Conservation (phyloP, 2,113 vertebrate species). For the Abramis brama region DNA sequence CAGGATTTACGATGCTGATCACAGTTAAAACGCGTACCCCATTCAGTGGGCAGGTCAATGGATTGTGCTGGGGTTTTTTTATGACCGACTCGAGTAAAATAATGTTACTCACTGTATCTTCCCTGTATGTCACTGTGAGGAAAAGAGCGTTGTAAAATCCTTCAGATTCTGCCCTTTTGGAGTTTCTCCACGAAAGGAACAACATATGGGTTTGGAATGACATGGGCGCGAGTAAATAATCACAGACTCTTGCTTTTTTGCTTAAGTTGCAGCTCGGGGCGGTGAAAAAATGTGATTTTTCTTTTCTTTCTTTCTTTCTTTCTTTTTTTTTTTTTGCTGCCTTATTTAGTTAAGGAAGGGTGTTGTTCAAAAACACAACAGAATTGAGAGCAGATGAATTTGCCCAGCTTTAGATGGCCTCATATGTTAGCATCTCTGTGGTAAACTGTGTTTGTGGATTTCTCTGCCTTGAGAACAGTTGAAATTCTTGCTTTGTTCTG, state of each 20-base stretch:
- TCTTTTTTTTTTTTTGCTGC: background rate
- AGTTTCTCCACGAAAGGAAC: background rate
- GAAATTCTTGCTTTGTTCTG: constrained; percentile 31
- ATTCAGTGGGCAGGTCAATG: too few species aligned
- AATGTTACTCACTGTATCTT: background rate
- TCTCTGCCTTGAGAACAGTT: constrained; percentile 10
- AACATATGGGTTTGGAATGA: constrained; percentile 5
- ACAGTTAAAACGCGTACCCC: too few species aligned
- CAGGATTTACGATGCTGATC: too few species aligned
- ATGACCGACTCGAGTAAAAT: background rate
- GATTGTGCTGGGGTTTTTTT: too few species aligned
- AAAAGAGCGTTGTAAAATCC: background rate
- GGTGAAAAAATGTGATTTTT: background rate
- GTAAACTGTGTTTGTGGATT: constrained; percentile 25
- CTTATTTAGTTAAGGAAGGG: constrained; percentile 12
- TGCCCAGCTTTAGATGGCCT: background rate
- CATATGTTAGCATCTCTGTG: constrained; percentile 10
- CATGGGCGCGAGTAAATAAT: constrained; percentile 11
- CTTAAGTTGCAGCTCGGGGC: background rate
- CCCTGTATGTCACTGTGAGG: background rate
- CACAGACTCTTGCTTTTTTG: background rate
- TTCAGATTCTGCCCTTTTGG: background rate
- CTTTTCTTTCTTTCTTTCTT: too few species aligned
- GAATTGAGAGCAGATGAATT: constrained; percentile 39
- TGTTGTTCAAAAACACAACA: constrained; percentile 27